Evolutionary conservation across 2,888 invertebrate species (phyloP).

Genomic region (Iphiclides podalirius): DNA sequence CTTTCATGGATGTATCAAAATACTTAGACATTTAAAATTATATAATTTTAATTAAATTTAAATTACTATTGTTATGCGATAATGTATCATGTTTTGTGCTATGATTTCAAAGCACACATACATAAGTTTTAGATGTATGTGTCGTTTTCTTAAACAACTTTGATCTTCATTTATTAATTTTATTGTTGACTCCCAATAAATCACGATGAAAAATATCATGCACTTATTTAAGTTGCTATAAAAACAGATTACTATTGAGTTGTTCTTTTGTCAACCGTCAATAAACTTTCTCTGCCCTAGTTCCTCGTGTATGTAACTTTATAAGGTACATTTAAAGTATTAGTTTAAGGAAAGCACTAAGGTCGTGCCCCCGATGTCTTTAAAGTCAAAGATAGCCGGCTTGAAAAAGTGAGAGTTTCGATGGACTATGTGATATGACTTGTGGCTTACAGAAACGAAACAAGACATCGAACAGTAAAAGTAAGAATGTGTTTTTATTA

Average conservation of each 20-base stretch:
- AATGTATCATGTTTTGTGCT: too few relatives aligned
- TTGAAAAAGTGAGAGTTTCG: neutral
- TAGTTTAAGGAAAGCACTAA: neutral
- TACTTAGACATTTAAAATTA: too few relatives aligned
- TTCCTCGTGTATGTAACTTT: conserved; percentile 1
- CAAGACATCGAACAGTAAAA: neutral
- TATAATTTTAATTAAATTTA: too few relatives aligned
- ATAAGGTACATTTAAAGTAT: neutral
- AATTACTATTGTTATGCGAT: too few relatives aligned
- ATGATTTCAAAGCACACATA: too few relatives aligned
- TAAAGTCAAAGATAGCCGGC: neutral
- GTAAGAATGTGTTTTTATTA: neutral
- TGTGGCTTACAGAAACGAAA: neutral
- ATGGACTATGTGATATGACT: neutral
- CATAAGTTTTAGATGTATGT: too few relatives aligned
- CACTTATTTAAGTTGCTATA: too few relatives aligned
- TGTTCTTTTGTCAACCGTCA: neutral
- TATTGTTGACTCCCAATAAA: too few relatives aligned
- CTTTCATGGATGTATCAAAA: too few relatives aligned
- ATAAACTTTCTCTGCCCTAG: conserved; percentile 20
- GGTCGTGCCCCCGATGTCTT: neutral
- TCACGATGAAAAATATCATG: too few relatives aligned
- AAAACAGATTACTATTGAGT: neutral
- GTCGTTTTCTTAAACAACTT: too few relatives aligned
- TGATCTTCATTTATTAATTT: too few relatives aligned